Conservation (phyloP, 2,888 invertebrate genomes). For the Ormyrus rosae region DNA sequence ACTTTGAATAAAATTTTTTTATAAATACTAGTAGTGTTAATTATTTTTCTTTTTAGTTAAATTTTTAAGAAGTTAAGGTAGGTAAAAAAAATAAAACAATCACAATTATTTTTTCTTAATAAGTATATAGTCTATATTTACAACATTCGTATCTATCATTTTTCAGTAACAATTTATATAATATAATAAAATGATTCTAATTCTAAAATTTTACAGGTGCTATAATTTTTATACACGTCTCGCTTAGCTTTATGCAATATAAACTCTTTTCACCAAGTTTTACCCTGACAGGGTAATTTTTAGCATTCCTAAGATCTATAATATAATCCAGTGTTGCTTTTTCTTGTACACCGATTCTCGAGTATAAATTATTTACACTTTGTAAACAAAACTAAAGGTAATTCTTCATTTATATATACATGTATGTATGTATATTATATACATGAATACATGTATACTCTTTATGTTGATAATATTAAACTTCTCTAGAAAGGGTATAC, state of each 20-base stretch:
- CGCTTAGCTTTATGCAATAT: conserved; percentile 58
- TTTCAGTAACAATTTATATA: conserved; percentile 73
- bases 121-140: conserved; percentile 76
- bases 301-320: conserved; percentile 53
- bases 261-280: conserved; percentile 58
- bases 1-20: conserved; percentile 35
- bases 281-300: conserved; percentile 45
- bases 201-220: conserved; percentile 73
- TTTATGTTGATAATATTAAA: conserved; percentile 57
- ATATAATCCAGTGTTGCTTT: conserved; percentile 54
- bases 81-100: conserved; percentile 45
- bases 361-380: conserved; percentile 71
- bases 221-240: conserved; percentile 67
- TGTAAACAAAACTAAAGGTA: conserved; percentile 62
- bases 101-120: conserved; percentile 64
- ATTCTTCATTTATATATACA: conserved; percentile 54
- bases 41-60: neutral
- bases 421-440: conserved; percentile 54
- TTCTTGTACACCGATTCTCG: conserved; percentile 56
- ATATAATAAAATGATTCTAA: conserved; percentile 72
- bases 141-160: conserved; percentile 70
- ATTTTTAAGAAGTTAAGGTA: neutral
- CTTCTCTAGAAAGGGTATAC: conserved; percentile 58
- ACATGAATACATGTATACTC: conserved; percentile 56
- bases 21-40: conserved; percentile 11